Percentiles rank a stretch among this genome's conserved stretches.
These are phyloP conservation scores for Hypothenemus hampei DNA, from an alignment of 1,140 invertebrate genomes.

Conservation along the genomic window DNA sequence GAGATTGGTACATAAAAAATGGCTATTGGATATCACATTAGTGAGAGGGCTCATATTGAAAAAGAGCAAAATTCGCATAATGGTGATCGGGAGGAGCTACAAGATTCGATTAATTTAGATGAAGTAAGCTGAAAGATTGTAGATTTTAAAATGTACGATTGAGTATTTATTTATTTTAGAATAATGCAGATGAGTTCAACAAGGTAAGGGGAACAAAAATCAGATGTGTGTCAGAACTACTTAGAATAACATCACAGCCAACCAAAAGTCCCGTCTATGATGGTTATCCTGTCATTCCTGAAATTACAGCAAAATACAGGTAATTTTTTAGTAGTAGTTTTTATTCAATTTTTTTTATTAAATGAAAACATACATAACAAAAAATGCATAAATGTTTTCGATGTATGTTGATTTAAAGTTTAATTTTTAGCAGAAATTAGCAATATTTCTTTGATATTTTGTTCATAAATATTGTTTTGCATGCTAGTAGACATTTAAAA, in stretches of 20 bases:
- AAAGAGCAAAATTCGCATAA: conserved; percentile 76
- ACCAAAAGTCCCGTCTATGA: conserved; percentile 37
- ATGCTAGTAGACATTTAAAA: conserved; percentile 43
- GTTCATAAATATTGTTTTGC: conserved; percentile 33
- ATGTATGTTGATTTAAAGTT: no score
- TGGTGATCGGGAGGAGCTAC: conserved; percentile 76
- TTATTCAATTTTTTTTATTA: no score
- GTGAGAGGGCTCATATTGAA: conserved; percentile 83
- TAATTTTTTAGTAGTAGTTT: conserved; percentile 30
- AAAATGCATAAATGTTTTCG: no score
- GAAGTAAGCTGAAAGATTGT: conserved; percentile 54
- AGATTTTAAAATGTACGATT: no score
- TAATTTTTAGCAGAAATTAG: no score
- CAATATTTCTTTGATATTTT: no score
- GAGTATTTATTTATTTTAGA: conserved; percentile 36
- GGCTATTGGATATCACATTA: conserved; percentile 88
- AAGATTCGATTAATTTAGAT: conserved; percentile 91
- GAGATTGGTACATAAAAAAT: conserved; percentile 81
- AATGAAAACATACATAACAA: conserved; percentile 10
- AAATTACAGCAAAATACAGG: conserved; percentile 43
- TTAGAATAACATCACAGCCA: conserved; percentile 36
- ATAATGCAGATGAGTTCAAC: conserved; percentile 75
- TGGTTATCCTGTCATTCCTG: conserved; percentile 37
- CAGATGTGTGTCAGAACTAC: conserved; percentile 43
- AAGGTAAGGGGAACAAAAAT: conserved; percentile 60